Base-by-base conservation (phyloP, 2,888 invertebrate species). In the Latrodectus elegans region DNA sequence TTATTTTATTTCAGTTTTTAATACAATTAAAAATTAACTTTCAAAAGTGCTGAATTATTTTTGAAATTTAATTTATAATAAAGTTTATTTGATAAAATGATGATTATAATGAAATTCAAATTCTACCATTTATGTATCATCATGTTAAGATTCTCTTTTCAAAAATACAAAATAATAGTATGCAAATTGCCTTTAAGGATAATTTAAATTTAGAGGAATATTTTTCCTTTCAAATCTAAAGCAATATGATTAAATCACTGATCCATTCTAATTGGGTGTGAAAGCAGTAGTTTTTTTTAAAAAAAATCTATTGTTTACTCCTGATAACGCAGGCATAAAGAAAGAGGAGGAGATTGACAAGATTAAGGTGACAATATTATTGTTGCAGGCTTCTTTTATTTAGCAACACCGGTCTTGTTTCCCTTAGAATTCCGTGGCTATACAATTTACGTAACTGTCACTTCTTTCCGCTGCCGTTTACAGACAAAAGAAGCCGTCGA, bases 401-500 rank as follows among this genome's bases (percentile, higher is more conserved):
- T 38, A 4, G 38, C 6, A 38, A 38, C 38, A 38, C 38, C 38
- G 38, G 38, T 38, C 38, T 60, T 60, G 14, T 60, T 11, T 60
- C 60, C 10, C n/a, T 60, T 11, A 12, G 60, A 60, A 60, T 15
- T 60, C n/a, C n/a, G 60, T 60, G 60, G 60, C n/a, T 11, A 6
- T 60, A 12, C 60, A n/a, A 60, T 15, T 60, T 60, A 60, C 60
- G 60, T 60, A 60, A 60, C 60, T 60, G 60, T 60, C 60, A 60
- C 60, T 60, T 60, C 60, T 60, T 60, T 60, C 60, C n/a, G 14
- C 60, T 15, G 60, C 14, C 60, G 6, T 60, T 60, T n/a, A 12
- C n/a, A 60, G 60, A 60, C 60, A 60, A 60, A 60, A 60, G 60
- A n/a, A 60, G n/a, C n/a, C n/a, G n/a, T n/a, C 60, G 60, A 60